Evolutionary conservation across 2,797 vertebrate species (phyloP).

Genomic region (Lutjanus campechanus): DNA sequence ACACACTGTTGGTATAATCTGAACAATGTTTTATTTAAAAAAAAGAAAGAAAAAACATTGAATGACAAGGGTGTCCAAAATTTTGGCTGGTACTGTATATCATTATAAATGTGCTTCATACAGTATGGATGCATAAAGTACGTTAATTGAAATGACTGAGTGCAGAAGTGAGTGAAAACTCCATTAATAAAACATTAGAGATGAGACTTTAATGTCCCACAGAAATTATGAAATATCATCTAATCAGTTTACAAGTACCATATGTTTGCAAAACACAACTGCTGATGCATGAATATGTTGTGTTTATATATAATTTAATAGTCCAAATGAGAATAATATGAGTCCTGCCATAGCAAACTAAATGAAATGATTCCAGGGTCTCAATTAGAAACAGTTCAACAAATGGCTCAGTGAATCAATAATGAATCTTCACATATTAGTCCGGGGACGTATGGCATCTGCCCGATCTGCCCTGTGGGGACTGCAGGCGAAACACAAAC

Average conservation of each 20-base stretch:
- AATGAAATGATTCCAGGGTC: conserved; percentile 17
- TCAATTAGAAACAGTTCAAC: conserved; percentile 35
- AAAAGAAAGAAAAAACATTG: too few relatives aligned
- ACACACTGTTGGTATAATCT: too few relatives aligned
- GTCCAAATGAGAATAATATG: conserved; percentile 7
- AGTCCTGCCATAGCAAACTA: conserved; percentile 11
- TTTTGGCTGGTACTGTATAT: background rate
- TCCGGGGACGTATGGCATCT: conserved; percentile 30
- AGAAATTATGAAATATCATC: conserved; percentile 25
- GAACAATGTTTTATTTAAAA: too few relatives aligned
- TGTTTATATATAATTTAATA: conserved; percentile 10
- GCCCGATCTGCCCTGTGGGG: conserved; percentile 20
- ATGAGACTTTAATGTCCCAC: conserved; percentile 16
- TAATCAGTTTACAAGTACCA: conserved; percentile 33
- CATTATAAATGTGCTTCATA: conserved; percentile 6
- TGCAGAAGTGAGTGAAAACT: background rate
- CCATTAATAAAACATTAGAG: conserved; percentile 37
- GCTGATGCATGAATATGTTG: conserved; percentile 6
- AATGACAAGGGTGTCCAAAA: too few relatives aligned
- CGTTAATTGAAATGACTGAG: too few relatives aligned
- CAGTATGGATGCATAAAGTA: background rate
- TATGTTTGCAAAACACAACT: conserved; percentile 14
- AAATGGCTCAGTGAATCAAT: conserved; percentile 36
- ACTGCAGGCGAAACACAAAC: conserved; percentile 16
- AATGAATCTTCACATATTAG: conserved; percentile 16